phyloP scores from a whole-genome alignment of 2,888 invertebrate genomes.

The Synergus itoensis region DNA sequence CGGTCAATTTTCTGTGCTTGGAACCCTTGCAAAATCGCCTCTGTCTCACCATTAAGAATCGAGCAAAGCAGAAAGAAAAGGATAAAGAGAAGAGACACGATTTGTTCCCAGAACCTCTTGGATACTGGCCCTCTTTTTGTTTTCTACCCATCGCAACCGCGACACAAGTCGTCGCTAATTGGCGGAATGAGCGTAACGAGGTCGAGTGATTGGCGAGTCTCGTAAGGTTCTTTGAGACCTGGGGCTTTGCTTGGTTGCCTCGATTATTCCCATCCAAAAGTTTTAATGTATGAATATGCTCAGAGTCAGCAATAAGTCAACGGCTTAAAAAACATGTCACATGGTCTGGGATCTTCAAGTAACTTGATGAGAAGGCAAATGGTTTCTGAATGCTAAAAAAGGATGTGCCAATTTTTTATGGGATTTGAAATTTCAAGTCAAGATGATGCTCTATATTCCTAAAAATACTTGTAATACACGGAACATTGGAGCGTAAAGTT shows the following conservation, averaged over 20 bases:
- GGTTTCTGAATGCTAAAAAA: neutral
- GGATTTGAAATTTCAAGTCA: neutral
- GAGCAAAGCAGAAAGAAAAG: slow-evolving; percentile 36
- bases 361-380: slow-evolving; percentile 3
- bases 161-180: slow-evolving; percentile 65
- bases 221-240: slow-evolving; percentile 32
- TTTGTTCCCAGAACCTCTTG: slow-evolving; percentile 65
- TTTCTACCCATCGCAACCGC: slow-evolving; percentile 56
- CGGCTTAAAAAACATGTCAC: neutral
- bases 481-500: neutral
- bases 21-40: slow-evolving; percentile 25
- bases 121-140: slow-evolving; percentile 64
- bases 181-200: slow-evolving; percentile 72
- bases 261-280: slow-evolving; percentile 10
- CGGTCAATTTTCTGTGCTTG: slow-evolving; percentile 27
- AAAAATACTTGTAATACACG: neutral
- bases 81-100: slow-evolving; percentile 58
- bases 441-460: neutral
- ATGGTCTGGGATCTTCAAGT: neutral
- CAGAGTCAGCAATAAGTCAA: slow-evolving; percentile 28
- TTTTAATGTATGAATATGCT: neutral
- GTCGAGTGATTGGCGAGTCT: slow-evolving; percentile 69
- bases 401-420: neutral
- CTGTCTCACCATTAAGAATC: slow-evolving; percentile 38
- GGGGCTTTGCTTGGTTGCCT: neutral